Percentiles rank a stretch among this genome's conserved stretches.
Conservation (phyloP, 2,797 vertebrate genomes). For the Notoglanidium macrostoma region DNA sequence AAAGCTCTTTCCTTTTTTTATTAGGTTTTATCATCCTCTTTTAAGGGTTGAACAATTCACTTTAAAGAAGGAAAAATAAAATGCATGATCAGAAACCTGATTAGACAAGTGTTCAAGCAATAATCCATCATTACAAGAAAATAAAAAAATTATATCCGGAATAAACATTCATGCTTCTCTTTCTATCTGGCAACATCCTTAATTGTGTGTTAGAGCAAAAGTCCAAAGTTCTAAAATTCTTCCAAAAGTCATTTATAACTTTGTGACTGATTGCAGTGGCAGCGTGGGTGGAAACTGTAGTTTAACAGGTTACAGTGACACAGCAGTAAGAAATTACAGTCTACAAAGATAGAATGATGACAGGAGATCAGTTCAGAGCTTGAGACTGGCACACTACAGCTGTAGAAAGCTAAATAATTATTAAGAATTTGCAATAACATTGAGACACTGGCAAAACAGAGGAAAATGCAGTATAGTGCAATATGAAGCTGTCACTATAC, state of each 20-base stretch:
- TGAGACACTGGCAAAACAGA: neutral
- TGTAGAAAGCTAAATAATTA: neutral
- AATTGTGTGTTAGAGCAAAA: neutral
- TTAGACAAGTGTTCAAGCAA: neutral
- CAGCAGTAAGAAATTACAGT: neutral
- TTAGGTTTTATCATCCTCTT: conserved; percentile 57
- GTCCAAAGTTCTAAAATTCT: neutral
- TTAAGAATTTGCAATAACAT: neutral
- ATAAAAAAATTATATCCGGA: neutral
- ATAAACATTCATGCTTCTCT: neutral
- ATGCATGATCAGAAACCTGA: neutral
- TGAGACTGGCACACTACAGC: neutral
- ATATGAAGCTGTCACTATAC: neutral
- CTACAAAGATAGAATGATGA: too few relatives aligned
- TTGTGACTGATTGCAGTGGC: neutral
- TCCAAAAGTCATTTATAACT: neutral
- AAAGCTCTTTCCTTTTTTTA: conserved; percentile 59
- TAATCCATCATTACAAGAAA: neutral
- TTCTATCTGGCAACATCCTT: neutral
- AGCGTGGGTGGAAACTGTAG: neutral
- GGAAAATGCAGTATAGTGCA: neutral
- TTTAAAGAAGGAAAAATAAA: conserved; percentile 19
- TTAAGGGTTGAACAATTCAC: conserved; percentile 55
- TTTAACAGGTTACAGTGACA: neutral
- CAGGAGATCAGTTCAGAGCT: neutral